Evolutionary conservation across 2,888 invertebrate species (phyloP).

Genomic region (Neoitamus cyanurus): DNA sequence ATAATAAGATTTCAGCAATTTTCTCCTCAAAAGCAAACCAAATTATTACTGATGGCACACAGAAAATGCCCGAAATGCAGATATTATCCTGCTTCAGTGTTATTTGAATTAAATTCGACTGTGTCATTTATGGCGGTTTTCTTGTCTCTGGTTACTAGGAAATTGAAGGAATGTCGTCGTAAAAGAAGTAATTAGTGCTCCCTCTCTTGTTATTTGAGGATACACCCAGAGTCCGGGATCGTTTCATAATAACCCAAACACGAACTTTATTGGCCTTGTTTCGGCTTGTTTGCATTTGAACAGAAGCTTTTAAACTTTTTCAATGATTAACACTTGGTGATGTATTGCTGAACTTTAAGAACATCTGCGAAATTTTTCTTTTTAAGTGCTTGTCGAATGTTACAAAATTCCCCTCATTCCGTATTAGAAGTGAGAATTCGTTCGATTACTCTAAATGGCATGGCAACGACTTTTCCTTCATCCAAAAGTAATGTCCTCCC

Average conservation of each 20-base stretch:
- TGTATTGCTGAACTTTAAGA: background rate
- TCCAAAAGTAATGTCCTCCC: background rate
- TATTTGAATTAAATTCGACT: slow-evolving; percentile 13
- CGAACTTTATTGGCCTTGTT: background rate
- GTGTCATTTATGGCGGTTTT: background rate
- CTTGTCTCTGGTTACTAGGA: background rate
- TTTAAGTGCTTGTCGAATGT: no score
- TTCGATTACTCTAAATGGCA: background rate
- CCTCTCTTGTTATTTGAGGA: background rate
- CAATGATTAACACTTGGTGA: background rate
- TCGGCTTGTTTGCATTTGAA: background rate
- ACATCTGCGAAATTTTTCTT: no score
- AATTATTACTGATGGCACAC: background rate
- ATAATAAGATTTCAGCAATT: slow-evolving; percentile 11
- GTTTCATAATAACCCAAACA: background rate
- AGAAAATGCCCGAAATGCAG: background rate
- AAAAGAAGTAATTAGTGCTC: slow-evolving; percentile 13
- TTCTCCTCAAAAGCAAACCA: background rate
- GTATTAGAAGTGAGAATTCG: background rate
- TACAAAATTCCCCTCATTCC: no score
- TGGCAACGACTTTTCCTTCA: background rate
- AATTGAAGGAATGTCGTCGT: background rate
- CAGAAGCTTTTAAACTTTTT: no score
- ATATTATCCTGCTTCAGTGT: background rate
- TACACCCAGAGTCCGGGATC: background rate